Percentiles rank a stretch among this genome's conserved stretches.
Conservation (phyloP, 2,113 vertebrate genomes). For the Gallinago paraguaiae region DNA sequence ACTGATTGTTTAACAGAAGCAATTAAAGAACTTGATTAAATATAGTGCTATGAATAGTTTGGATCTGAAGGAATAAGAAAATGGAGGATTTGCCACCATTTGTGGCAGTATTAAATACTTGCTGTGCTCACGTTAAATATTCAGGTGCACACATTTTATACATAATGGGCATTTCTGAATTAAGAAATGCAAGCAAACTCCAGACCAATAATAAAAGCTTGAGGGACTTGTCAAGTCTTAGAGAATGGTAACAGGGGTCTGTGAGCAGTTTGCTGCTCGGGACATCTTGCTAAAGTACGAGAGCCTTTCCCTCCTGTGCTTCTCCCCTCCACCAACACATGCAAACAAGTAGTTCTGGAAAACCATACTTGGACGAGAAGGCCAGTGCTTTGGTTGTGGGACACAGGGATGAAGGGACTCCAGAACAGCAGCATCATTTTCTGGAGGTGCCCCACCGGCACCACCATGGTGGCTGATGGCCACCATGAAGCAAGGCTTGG, state of each 20-base stretch:
- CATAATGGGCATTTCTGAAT: background rate
- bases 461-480: background rate
- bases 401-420: background rate
- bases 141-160: background rate
- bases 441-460: background rate
- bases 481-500: background rate
- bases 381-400: background rate
- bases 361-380: background rate
- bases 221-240: background rate
- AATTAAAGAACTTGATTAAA: conserved; percentile 19
- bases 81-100: background rate
- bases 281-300: background rate
- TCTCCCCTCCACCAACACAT: rapidly evolving
- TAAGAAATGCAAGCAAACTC: background rate
- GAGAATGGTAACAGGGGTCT: background rate
- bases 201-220: background rate
- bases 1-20: conserved; percentile 43
- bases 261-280: background rate
- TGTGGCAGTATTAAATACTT: background rate
- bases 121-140: background rate
- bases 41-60: background rate
- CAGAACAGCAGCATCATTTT: background rate
- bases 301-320: background rate
- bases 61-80: conserved; percentile 10
- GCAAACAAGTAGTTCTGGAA: background rate